A percentile compares a stretch with the other conserved stretches of the same genome.
These are phyloP conservation scores for Phoxinus dragarum DNA, from an alignment of 2,797 vertebrate genomes.

Conservation along the genomic window DNA sequence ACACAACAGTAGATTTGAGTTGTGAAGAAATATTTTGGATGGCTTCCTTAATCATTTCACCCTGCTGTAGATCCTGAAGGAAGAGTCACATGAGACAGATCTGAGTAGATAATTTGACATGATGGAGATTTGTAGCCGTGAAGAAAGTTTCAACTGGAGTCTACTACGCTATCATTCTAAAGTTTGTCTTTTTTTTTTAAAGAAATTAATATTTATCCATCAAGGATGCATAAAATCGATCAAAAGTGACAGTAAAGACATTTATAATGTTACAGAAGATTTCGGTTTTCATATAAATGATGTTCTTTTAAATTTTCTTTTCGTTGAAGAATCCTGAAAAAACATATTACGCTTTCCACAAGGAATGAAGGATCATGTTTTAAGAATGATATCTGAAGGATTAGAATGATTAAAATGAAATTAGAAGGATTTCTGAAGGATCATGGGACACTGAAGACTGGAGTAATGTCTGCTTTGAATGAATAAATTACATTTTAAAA, in stretches of 20 bases:
- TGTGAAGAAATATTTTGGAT: slow-evolving; percentile 16
- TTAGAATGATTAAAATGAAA: too few relatives aligned
- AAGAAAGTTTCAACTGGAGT: neutral
- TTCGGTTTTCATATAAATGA: neutral
- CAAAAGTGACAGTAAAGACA: neutral
- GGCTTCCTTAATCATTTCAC: slow-evolving; percentile 30
- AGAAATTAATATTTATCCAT: neutral
- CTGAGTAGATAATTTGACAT: neutral
- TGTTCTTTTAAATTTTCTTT: neutral
- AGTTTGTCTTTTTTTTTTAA: neutral
- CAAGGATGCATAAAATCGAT: slow-evolving; percentile 3
- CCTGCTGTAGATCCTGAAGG: neutral
- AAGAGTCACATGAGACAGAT: slow-evolving; percentile 4
- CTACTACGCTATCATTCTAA: neutral
- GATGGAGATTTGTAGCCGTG: neutral
- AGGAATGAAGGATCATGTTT: neutral
- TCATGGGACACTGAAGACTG: neutral
- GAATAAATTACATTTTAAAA: neutral
- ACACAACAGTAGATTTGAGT: slow-evolving; percentile 45
- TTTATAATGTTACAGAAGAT: neutral
- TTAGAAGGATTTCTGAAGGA: neutral
- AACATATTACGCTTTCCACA: neutral
- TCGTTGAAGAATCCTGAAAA: neutral
- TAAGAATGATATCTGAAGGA: neutral
- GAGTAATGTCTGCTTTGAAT: neutral